Evolutionary conservation across 1,140 invertebrate species (phyloP).

Genomic region (Mamestra configurata): DNA sequence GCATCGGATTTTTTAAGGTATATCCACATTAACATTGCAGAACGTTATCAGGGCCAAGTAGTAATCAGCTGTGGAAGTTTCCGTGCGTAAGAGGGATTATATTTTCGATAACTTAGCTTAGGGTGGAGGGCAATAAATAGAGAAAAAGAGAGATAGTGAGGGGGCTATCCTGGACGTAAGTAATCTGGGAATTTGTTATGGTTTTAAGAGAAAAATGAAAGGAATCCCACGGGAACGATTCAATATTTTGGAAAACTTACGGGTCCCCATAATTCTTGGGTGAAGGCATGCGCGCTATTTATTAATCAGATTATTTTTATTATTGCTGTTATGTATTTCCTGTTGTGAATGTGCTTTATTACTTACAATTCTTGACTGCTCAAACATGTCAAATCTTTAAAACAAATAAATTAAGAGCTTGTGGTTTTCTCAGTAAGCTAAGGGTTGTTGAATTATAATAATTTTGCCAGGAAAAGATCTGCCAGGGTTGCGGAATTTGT

Average conservation of each 20-base stretch:
- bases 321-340: slow-evolving; percentile 9
- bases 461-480: too few relatives aligned
- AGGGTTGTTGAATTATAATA: too few relatives aligned
- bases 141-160: slow-evolving; percentile 73
- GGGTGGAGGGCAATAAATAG: slow-evolving; percentile 83
- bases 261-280: slow-evolving; percentile 49
- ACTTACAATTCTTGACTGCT: not conserved
- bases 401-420: too few relatives aligned
- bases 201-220: slow-evolving; percentile 76
- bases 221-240: slow-evolving; percentile 72
- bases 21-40: slow-evolving; percentile 42
- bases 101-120: slow-evolving; percentile 84
- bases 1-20: not conserved
- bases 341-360: not conserved
- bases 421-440: too few relatives aligned
- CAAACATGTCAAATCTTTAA: too few relatives aligned
- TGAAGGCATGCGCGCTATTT: slow-evolving; percentile 60
- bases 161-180: slow-evolving; percentile 63
- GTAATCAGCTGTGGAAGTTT: slow-evolving; percentile 84
- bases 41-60: slow-evolving; percentile 75
- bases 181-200: slow-evolving; percentile 85
- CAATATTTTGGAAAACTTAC: slow-evolving; percentile 62
- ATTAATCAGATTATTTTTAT: slow-evolving; percentile 55
- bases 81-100: slow-evolving; percentile 83
- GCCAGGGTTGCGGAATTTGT: too few relatives aligned